Evolutionary conservation across 2,113 vertebrate species (phyloP).

Genomic region (Ageneiosus marmoratus): DNA sequence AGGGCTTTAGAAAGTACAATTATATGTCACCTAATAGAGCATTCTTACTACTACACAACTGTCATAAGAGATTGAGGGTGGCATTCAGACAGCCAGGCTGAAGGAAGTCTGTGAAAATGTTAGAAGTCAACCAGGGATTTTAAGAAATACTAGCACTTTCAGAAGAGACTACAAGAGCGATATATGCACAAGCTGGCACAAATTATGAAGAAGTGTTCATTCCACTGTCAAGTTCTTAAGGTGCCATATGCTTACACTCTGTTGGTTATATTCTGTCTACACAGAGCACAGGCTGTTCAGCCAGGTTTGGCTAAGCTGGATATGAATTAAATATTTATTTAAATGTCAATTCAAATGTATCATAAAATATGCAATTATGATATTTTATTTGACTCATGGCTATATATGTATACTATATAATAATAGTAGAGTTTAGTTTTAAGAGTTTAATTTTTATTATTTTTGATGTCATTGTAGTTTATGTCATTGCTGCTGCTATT

Average conservation of each 20-base stretch:
- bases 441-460: neutral
- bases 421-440: no score
- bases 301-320: neutral
- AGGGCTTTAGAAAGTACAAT: conserved; percentile 13
- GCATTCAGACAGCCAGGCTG: conserved; percentile 56
- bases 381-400: neutral
- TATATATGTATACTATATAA: no score
- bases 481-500: neutral
- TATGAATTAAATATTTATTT: neutral
- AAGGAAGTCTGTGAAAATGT: conserved; percentile 67
- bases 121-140: conserved; percentile 63
- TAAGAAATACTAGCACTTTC: conserved; percentile 59
- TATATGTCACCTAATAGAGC: conserved; percentile 58
- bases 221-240: neutral
- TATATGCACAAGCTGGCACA: conserved; percentile 12
- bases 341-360: neutral
- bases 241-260: neutral
- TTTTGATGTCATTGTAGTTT: neutral
- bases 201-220: neutral
- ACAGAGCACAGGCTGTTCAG: neutral
- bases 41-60: conserved; percentile 61
- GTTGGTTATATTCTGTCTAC: neutral
- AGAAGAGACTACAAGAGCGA: conserved; percentile 52
- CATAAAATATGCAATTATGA: neutral
- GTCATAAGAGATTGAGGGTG: conserved; percentile 59